phyloP scores from a whole-genome alignment of 2,888 invertebrate species.

The Yponomeuta evonymella region DNA sequence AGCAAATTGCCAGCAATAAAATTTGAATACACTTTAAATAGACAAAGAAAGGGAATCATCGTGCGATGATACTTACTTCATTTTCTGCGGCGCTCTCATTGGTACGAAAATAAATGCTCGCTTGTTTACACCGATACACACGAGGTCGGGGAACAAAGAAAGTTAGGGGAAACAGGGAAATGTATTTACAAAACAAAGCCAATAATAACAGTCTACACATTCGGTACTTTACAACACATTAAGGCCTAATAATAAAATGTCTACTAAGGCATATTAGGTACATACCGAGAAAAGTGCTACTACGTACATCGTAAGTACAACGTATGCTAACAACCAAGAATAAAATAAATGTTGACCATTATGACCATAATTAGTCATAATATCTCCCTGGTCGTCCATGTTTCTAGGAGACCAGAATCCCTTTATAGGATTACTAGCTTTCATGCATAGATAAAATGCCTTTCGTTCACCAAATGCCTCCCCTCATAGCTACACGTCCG shows the following conservation, averaged over 20 bases:
- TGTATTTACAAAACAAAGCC: constrained; percentile 13
- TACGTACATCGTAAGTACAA: too few relatives aligned
- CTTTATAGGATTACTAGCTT: too few relatives aligned
- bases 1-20: neutral
- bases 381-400: too few relatives aligned
- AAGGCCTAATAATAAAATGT: neutral
- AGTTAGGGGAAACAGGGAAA: neutral
- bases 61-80: constrained; percentile 10
- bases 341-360: too few relatives aligned
- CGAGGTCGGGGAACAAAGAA: constrained; percentile 9
- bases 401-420: too few relatives aligned
- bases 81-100: constrained; percentile 9
- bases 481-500: neutral
- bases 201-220: constrained; percentile 10
- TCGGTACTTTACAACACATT: neutral
- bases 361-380: too few relatives aligned
- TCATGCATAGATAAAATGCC: too few relatives aligned
- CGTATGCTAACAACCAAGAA: too few relatives aligned
- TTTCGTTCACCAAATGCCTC: neutral
- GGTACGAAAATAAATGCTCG: constrained; percentile 8
- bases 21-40: constrained; percentile 2
- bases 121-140: constrained; percentile 5
- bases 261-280: too few relatives aligned
- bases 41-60: constrained; percentile 6
- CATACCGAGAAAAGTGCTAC: too few relatives aligned